Evolutionary conservation across 2,888 invertebrate species (phyloP).

Genomic region (Notodromas monacha): DNA sequence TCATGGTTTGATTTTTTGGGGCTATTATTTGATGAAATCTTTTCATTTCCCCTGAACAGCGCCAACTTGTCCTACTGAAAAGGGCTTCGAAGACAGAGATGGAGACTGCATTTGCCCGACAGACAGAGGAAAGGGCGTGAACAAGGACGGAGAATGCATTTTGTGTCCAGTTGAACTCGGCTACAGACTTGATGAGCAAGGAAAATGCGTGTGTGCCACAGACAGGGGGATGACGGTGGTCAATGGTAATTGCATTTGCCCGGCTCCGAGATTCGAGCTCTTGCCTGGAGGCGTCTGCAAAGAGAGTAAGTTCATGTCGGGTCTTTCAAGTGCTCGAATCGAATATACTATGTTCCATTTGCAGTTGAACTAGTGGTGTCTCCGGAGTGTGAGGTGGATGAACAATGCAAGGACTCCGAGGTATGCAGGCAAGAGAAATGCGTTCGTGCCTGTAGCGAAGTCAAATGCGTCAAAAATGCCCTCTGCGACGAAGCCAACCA

Average conservation of each 20-base stretch:
- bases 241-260: constrained; percentile 9
- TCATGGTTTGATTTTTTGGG: no score
- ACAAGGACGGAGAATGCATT: constrained; percentile 39
- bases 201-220: background rate
- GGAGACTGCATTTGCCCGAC: constrained; percentile 47
- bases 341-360: no score
- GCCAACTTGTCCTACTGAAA: constrained; percentile 27
- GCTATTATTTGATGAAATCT: no score
- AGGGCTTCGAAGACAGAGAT: constrained; percentile 37
- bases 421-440: constrained; percentile 39
- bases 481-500: constrained; percentile 43
- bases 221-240: constrained; percentile 5
- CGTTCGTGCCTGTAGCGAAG: constrained; percentile 33
- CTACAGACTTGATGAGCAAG: background rate
- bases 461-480: constrained; percentile 16
- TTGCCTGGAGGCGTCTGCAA: background rate
- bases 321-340: no score
- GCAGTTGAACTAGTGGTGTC: constrained; percentile 12
- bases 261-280: constrained; percentile 5
- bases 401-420: constrained; percentile 37
- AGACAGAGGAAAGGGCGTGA: constrained; percentile 28
- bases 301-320: background rate
- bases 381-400: constrained; percentile 12
- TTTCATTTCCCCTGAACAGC: no score
- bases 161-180: constrained; percentile 29